Conservation (phyloP, 2,888 invertebrate genomes). For the Noctua janthe region DNA sequence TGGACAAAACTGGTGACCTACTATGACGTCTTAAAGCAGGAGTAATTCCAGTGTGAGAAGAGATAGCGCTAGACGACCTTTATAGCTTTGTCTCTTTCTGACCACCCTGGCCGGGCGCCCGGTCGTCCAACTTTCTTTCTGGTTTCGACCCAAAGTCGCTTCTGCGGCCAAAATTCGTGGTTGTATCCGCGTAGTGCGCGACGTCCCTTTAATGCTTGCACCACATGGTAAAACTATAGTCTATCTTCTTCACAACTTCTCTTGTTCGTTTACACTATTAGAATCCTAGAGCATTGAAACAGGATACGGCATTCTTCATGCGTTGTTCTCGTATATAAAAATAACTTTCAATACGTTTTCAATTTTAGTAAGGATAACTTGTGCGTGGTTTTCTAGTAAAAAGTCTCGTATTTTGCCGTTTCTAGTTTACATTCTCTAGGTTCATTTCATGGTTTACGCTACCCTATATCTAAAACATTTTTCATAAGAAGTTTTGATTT, state of each 20-base stretch:
- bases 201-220: background rate
- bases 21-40: too few relatives aligned
- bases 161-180: background rate
- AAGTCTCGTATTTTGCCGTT: background rate
- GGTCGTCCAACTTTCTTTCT: background rate
- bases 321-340: background rate
- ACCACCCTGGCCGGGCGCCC: background rate
- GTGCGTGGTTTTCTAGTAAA: conserved; percentile 38
- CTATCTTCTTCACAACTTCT: background rate
- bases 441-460: background rate
- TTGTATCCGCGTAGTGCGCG: background rate
- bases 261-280: background rate
- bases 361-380: conserved; percentile 21
- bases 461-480: conserved; percentile 10
- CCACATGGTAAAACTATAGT: background rate
- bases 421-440: conserved; percentile 28
- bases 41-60: too few relatives aligned
- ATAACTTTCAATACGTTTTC: background rate
- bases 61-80: too few relatives aligned
- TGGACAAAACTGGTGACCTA: background rate
- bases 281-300: conserved; percentile 25
- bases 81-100: too few relatives aligned
- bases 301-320: conserved; percentile 5
- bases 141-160: background rate
- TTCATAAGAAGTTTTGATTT: conserved; percentile 19